A percentile compares a stretch with the other conserved stretches of the same genome.
Conservation (phyloP, 2,888 invertebrate genomes). For the Drosophila melanosoma region DNA sequence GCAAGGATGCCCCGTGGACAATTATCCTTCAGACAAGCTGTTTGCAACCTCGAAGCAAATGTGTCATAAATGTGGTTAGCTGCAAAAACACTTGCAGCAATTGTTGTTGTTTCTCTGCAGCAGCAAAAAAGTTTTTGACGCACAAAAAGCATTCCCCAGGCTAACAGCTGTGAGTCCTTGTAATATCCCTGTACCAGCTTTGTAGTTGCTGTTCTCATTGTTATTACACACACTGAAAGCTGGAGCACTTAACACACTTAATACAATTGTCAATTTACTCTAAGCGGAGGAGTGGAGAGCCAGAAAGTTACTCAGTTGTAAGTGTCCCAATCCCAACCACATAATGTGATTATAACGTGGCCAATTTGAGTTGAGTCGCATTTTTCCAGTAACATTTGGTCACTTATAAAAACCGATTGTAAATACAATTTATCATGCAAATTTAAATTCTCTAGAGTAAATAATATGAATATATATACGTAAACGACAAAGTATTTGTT, state of each 20-base stretch:
- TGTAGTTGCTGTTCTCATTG: slow-evolving; percentile 29
- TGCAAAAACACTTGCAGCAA: slow-evolving; percentile 36
- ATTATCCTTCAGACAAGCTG: slow-evolving; percentile 63
- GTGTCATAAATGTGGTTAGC: slow-evolving; percentile 61
- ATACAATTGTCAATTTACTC: slow-evolving; percentile 72
- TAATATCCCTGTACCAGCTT: slow-evolving; percentile 37
- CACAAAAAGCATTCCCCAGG: slow-evolving; percentile 35
- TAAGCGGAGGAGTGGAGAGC: slow-evolving; percentile 7
- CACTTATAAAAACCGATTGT: not conserved
- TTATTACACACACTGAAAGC: slow-evolving; percentile 21
- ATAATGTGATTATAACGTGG: slow-evolving; percentile 33
- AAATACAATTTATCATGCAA: not conserved
- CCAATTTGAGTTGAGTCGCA: slow-evolving; percentile 33
- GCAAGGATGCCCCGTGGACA: slow-evolving; percentile 61
- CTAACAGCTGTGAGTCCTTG: slow-evolving; percentile 58
- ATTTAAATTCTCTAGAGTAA: not conserved
- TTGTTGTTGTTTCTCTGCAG: slow-evolving; percentile 23
- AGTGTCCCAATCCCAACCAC: slow-evolving; percentile 11
- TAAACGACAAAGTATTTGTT: not conserved
- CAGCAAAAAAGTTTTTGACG: slow-evolving; percentile 38
- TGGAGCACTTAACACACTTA: slow-evolving; percentile 67
- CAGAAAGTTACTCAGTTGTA: slow-evolving; percentile 22
- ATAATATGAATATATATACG: too few relatives aligned
- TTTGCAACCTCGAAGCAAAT: slow-evolving; percentile 56
- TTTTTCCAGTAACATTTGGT: slow-evolving; percentile 4